Conservation (phyloP, 2,113 vertebrate genomes). For the Morone chrysops region DNA sequence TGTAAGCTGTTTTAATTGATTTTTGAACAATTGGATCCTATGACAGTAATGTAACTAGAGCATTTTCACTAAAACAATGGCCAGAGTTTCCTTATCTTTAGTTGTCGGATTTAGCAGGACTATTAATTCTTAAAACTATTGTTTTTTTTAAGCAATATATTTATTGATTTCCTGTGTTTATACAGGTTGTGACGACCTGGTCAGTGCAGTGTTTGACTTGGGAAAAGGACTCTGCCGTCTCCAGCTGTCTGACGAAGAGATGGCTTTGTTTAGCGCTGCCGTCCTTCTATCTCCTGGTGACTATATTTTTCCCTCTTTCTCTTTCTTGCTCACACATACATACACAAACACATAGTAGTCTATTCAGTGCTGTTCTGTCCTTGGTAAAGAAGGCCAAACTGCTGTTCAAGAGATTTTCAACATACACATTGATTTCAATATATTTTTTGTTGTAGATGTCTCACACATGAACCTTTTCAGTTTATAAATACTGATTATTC, state of each 20-base stretch:
- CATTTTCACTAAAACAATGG: neutral
- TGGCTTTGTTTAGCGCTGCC: constrained; percentile 89
- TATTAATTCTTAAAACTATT: neutral
- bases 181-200: constrained; percentile 92
- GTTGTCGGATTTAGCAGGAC: neutral
- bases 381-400: neutral
- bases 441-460: neutral
- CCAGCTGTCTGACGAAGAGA: constrained; percentile 91
- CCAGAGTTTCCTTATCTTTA: neutral
- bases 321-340: neutral
- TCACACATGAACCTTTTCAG: neutral
- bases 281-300: constrained; percentile 91
- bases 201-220: constrained; percentile 88
- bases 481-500: neutral
- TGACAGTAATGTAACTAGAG: neutral
- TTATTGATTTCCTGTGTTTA: constrained; percentile 19
- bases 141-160: constrained; percentile 1
- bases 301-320: constrained; percentile 9
- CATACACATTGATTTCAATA: neutral
- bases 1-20: neutral
- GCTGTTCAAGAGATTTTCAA: neutral
- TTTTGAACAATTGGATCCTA: constrained; percentile 4
- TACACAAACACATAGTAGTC: neutral
- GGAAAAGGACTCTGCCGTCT: constrained; percentile 89
- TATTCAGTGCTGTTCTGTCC: neutral